phyloP scores from a whole-genome alignment of 2,113 vertebrate species.

The Theristicus caerulescens region DNA sequence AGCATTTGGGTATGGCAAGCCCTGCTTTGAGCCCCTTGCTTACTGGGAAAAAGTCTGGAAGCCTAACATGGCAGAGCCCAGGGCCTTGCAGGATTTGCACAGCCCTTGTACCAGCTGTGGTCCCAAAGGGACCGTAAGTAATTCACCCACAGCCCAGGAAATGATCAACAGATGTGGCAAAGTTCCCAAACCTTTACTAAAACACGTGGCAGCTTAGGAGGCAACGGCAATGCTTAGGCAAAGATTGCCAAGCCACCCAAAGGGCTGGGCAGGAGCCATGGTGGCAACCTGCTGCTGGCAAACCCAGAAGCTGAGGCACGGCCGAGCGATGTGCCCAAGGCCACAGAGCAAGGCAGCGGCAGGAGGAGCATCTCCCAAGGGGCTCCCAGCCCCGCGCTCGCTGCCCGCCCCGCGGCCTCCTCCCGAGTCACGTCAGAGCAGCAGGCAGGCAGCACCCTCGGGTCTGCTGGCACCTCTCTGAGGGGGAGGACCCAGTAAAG shows the following conservation, averaged over 20 bases:
- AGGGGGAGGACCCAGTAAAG: not conserved
- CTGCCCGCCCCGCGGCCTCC: not conserved
- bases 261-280: not conserved
- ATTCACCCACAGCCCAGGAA: not conserved
- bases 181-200: not conserved
- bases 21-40: not conserved
- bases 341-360: not conserved
- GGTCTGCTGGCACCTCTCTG: not conserved
- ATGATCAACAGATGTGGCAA: rapidly evolving
- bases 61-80: not conserved
- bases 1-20: not conserved
- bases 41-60: not conserved
- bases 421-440: not conserved
- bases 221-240: not conserved
- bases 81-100: not conserved
- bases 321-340: not conserved
- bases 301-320: not conserved
- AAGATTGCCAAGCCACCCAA: not conserved
- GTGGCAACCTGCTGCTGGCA: not conserved
- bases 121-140: not conserved
- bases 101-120: not conserved
- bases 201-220: not conserved
- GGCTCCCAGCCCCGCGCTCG: not conserved
- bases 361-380: not conserved
- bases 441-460: not conserved